Evolutionary conservation across 2,888 invertebrate genomes (phyloP).

Genomic region (Phyto melanocephala): DNA sequence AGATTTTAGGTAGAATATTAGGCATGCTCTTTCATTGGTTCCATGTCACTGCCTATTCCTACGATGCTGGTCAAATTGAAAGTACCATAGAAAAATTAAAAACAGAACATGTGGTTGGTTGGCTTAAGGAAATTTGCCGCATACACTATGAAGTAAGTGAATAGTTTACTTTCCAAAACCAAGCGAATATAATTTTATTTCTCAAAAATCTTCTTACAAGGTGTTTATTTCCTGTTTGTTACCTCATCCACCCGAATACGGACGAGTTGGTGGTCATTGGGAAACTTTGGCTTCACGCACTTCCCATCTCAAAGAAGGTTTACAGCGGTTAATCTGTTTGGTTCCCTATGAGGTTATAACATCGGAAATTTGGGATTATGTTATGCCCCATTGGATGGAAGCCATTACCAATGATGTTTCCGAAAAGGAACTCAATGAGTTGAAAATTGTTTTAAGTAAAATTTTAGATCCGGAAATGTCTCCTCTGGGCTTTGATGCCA

Average conservation of each 20-base stretch:
- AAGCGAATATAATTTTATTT: background rate
- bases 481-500: constrained; percentile 95
- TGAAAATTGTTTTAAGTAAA: constrained; percentile 92
- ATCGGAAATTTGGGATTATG: constrained; percentile 97
- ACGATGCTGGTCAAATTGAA: constrained; percentile 90
- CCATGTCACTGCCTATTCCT: constrained; percentile 97
- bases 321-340: constrained; percentile 95
- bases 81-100: constrained; percentile 94
- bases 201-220: constrained; percentile 45
- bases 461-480: constrained; percentile 98
- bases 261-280: constrained; percentile 97
- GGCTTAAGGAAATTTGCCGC: constrained; percentile 91
- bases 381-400: constrained; percentile 99
- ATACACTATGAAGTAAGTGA: constrained; percentile 86
- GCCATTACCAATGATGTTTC: constrained; percentile 95
- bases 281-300: constrained; percentile 92
- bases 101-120: constrained; percentile 93
- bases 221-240: constrained; percentile 93
- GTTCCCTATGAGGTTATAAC: constrained; percentile 99
- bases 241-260: constrained; percentile 97
- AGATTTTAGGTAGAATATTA: constrained; percentile 92
- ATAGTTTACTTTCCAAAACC: background rate
- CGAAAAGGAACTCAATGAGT: constrained; percentile 90
- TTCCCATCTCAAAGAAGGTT: constrained; percentile 95
- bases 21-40: constrained; percentile 99